These are phyloP conservation scores for Tenthredo mesomela DNA, from an alignment of 2,888 invertebrate genomes.

Conservation along the genomic window DNA sequence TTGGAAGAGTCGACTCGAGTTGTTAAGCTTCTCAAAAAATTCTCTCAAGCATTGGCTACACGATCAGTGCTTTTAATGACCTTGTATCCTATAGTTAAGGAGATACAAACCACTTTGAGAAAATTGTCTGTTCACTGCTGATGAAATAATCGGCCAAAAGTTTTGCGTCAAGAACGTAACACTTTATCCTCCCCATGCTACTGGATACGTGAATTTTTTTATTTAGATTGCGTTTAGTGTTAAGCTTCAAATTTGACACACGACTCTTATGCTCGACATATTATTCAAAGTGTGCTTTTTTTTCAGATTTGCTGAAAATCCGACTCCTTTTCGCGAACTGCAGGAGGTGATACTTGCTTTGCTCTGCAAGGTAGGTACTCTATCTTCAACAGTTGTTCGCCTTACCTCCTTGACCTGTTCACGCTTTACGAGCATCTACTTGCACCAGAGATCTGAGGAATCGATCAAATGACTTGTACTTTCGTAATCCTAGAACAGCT, in stretches of 20 bases:
- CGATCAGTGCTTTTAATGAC: not conserved
- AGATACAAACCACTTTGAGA: not conserved
- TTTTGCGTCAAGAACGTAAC: not conserved
- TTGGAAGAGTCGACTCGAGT: not conserved
- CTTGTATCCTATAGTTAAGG: not conserved
- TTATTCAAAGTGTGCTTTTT: not conserved
- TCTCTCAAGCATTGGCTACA: slow-evolving; percentile 1
- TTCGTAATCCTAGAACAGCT: not conserved
- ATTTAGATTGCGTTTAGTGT: not conserved
- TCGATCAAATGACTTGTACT: not conserved
- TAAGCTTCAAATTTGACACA: too few relatives aligned
- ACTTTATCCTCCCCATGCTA: not conserved
- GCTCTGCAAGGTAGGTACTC: not conserved
- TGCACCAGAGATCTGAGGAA: not conserved
- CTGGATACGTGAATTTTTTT: not conserved
- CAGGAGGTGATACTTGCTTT: not conserved
- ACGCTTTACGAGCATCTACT: not conserved
- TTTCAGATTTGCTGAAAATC: not conserved
- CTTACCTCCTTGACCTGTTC: slow-evolving; percentile 3
- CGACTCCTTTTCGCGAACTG: not conserved
- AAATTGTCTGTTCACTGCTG: not conserved
- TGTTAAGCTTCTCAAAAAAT: slow-evolving; percentile 5
- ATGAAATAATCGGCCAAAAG: not conserved
- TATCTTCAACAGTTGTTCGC: not conserved
- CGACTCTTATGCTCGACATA: not conserved